A percentile compares a stretch with the other conserved stretches of the same genome.
Evolutionary conservation across 1,140 invertebrate species (phyloP).

Genomic region (Saxidomus purpurata): DNA sequence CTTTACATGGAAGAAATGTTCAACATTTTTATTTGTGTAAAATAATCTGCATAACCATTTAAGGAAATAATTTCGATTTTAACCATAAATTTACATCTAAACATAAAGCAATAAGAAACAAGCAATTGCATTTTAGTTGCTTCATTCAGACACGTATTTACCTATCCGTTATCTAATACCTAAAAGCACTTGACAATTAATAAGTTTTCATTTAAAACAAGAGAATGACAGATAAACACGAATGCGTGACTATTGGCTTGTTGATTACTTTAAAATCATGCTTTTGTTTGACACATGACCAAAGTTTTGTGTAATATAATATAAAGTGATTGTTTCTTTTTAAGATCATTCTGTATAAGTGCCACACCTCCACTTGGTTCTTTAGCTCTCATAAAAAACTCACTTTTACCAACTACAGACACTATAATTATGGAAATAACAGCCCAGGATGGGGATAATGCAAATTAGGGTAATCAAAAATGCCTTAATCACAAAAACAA

Average conservation of each 20-base stretch:
- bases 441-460: constrained; percentile 47
- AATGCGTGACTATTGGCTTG: not conserved
- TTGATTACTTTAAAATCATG: not conserved
- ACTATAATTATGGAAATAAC: constrained; percentile 66
- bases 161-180: too few species aligned
- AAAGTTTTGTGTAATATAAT: not conserved
- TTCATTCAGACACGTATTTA: too few species aligned
- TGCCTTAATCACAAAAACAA: constrained; percentile 66
- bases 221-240: not conserved
- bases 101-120: too few species aligned
- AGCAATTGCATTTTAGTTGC: too few species aligned
- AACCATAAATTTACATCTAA: too few species aligned
- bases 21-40: too few species aligned
- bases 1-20: too few species aligned
- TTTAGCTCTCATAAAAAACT: constrained; percentile 44
- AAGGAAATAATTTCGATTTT: too few species aligned
- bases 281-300: not conserved
- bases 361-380: not conserved
- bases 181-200: not conserved
- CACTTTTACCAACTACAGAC: constrained; percentile 28
- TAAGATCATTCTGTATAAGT: not conserved
- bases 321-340: not conserved
- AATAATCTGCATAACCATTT: too few species aligned
- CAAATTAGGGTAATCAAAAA: constrained; percentile 67
- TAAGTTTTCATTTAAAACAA: not conserved